phyloP scores from a whole-genome alignment of 2,113 vertebrate genomes.

The Anguilla rostrata region DNA sequence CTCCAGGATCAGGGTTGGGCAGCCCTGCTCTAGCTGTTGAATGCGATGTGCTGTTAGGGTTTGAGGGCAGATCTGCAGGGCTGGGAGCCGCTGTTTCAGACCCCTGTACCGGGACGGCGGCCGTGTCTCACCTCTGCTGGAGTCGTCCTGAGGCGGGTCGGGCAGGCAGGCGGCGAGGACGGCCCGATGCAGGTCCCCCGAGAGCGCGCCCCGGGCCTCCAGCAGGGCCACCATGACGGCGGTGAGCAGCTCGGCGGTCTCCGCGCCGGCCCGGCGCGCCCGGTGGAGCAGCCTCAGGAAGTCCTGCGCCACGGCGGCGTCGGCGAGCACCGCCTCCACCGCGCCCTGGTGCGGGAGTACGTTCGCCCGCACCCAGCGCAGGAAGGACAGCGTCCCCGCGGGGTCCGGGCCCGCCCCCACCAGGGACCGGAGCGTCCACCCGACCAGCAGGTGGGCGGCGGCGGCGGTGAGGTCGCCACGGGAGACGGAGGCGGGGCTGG shows the following conservation, averaged over 20 bases:
- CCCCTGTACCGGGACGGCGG: neutral
- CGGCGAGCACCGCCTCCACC: slow-evolving; percentile 55
- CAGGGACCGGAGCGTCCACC: slow-evolving; percentile 74
- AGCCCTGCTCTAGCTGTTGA: too few relatives aligned
- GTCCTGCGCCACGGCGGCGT: slow-evolving; percentile 53
- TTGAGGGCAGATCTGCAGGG: too few relatives aligned
- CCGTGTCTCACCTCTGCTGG: slow-evolving; percentile 49
- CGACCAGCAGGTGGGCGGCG: slow-evolving; percentile 50
- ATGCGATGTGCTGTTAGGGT: too few relatives aligned
- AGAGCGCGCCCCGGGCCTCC: slow-evolving; percentile 51
- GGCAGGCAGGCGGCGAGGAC: slow-evolving; percentile 60
- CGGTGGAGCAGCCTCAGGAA: slow-evolving; percentile 74
- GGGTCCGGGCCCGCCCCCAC: slow-evolving; percentile 43
- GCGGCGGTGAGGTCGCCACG: slow-evolving; percentile 37
- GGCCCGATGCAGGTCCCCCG: slow-evolving; percentile 35
- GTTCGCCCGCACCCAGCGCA: slow-evolving; percentile 71
- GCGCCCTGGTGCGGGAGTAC: slow-evolving; percentile 49
- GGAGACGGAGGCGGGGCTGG: slow-evolving; percentile 24
- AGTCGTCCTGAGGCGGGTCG: slow-evolving; percentile 33
- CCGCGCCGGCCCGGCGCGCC: slow-evolving; percentile 46
- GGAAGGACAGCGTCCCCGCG: slow-evolving; percentile 33
- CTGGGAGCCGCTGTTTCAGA: neutral
- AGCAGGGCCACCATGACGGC: slow-evolving; percentile 74
- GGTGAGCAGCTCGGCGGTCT: slow-evolving; percentile 64
- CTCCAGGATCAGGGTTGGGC: too few relatives aligned